Evolutionary conservation across 2,113 vertebrate genomes (phyloP), one percentile per base, ranked within the genome.

Genomic region (Trachemys scripta): DNA sequence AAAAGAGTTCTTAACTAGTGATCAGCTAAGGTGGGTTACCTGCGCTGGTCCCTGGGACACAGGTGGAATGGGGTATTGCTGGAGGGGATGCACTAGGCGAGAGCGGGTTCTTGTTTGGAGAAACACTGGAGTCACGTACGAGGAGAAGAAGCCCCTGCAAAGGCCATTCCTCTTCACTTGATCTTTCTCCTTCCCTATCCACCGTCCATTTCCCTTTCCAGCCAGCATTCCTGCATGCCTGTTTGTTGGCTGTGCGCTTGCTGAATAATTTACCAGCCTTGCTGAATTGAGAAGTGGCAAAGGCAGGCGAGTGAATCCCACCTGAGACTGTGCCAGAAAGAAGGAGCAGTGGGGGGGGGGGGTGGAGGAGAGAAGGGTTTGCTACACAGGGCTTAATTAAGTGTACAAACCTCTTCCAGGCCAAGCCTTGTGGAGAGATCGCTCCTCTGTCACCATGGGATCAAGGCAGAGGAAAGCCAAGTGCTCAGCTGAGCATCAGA

Each of bases 231-330:
- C 91, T 96, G 90, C 92, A 81, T 96, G 93, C 92, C 88, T 94
- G 91, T 96, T 92, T 96, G 92, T 95, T 96, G 95, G 94, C 94
- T 96, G 96, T 94, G 88, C 91, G 90, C 93, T 95, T 96, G 87
- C 87, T 97, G 96, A 97, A 97, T 97, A 96, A 97, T 97, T 97
- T 96, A 97, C 95, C 75, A 95, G 91, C 82, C 84, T 95, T 89
- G 84, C 90, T 97, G 96, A 97, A 97, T 94, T 97, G 97, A 97
- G 92, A 65, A 96, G 95, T 93, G 93, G 93, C 16, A 62, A 87
- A 95, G 95, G 87, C 94, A 78, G n/a, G 87, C 45, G 0, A 95
- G 75, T 95, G 94, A 96, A 96, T 97, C 87, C 96, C 96, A 95
- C 85, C 93, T 97, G 96, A 97, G 96, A 97, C 90, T 94, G 19